Evolutionary conservation across 2,113 vertebrate genomes (phyloP).

Genomic region (Pao palembangensis): DNA sequence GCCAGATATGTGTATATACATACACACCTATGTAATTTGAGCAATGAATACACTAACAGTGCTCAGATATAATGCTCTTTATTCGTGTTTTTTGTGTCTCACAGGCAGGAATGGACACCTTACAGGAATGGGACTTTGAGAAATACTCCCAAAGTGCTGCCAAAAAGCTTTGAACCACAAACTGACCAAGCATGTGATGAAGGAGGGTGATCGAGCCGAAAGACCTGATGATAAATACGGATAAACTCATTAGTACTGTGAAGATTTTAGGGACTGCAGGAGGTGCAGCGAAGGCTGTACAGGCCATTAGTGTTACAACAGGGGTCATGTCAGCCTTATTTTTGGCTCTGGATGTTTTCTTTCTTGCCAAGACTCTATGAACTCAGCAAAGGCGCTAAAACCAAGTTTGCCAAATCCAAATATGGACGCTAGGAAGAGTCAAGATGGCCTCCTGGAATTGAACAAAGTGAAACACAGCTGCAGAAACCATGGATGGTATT

Average conservation of each 20-base stretch:
- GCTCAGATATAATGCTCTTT: too few relatives aligned
- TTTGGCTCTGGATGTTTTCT: constrained; percentile 74
- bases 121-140: constrained; percentile 71
- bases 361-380: constrained; percentile 72
- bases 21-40: too few relatives aligned
- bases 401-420: constrained; percentile 70
- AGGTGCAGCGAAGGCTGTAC: constrained; percentile 47
- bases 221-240: constrained; percentile 65
- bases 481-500: constrained; percentile 74
- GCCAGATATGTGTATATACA: background rate
- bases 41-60: too few relatives aligned
- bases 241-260: constrained; percentile 65
- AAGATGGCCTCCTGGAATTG: constrained; percentile 64
- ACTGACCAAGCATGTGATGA: constrained; percentile 67
- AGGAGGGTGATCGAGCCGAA: constrained; percentile 68
- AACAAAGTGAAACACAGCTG: constrained; percentile 68
- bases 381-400: constrained; percentile 70
- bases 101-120: constrained; percentile 69
- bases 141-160: constrained; percentile 62
- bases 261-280: constrained; percentile 56
- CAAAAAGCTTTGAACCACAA: constrained; percentile 70
- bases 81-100: background rate
- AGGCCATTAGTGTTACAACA: constrained; percentile 65
- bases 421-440: constrained; percentile 62
- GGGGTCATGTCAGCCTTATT: constrained; percentile 71